Conservation (phyloP, 1,140 invertebrate species). For the Lasioglossum albipes region DNA sequence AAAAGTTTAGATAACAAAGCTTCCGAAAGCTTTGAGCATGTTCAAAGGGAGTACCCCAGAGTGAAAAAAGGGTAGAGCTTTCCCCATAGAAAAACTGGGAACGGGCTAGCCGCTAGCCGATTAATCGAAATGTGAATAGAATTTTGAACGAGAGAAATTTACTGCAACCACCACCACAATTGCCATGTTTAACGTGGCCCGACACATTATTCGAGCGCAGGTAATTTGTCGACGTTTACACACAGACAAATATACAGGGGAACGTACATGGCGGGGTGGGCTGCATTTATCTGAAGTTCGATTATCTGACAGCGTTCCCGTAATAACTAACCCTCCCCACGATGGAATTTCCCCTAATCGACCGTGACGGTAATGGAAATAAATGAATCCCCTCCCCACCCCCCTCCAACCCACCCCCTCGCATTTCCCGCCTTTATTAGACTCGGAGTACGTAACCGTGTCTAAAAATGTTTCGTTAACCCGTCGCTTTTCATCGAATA, state of each 20-base stretch:
- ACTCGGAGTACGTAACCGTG: not conserved
- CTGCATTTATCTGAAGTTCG: constrained; percentile 53
- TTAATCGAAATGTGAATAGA: constrained; percentile 33
- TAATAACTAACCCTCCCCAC: constrained; percentile 54
- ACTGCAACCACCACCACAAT: constrained; percentile 37
- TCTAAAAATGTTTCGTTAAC: not conserved
- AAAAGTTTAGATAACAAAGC: no score
- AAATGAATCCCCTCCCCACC: constrained; percentile 37
- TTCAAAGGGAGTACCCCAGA: no score
- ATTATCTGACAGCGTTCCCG: constrained; percentile 53
- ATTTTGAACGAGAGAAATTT: constrained; percentile 47
- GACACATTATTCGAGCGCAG: constrained; percentile 56
- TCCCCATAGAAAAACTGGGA: not conserved
- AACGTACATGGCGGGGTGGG: constrained; percentile 6
- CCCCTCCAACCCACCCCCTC: no score
- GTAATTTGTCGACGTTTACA: constrained; percentile 63
- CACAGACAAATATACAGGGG: constrained; percentile 37
- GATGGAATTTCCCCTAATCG: constrained; percentile 56
- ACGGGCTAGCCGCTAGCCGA: no score
- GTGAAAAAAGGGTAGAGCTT: not conserved
- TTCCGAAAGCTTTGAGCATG: no score
- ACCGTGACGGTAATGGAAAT: constrained; percentile 53
- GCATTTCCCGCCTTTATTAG: constrained; percentile 33
- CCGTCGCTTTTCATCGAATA: not conserved
- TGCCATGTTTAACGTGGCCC: constrained; percentile 53